Base-by-base conservation (phyloP, 2,797 vertebrate species). In the Clamator glandarius region DNA sequence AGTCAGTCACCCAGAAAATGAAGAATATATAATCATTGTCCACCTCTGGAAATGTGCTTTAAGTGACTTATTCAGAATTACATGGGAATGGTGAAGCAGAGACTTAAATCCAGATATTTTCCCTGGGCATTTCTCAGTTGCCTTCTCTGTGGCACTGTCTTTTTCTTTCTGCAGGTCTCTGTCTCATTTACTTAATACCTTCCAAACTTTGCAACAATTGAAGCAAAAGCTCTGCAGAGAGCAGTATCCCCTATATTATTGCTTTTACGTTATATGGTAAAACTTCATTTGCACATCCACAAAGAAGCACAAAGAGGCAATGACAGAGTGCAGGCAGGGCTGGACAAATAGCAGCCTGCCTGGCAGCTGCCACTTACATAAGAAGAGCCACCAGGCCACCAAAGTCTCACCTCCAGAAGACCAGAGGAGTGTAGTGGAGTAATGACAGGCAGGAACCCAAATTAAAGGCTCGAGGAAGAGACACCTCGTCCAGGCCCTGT, bases 1-100 rank as follows among this genome's bases (percentile, higher is more conserved):
- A 94, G 50, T 87, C 41, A 15, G 61, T 87, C 89, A 92, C 58
- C 50, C 68, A 83, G 91, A 95, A 93, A 96, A 96, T 85, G 51
- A 95, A 91, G 84, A 92, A 61, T 42, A 80, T 16, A 46, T 51
- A 63, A 67, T 89, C 8, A 2, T 26, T 91, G 72, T 67, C 50
- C 84, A 72, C 61, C 46, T 62, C 24, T 84, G 62, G 90, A 90
- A 91, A 91, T 31, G 11, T 64, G 26, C 58, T 70, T 88, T 85
- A 75, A 69, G 15, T 73, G 75, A 24, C 36, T 77, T 84, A 85
- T 29, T 26, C 44, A 87, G 68, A 63, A 82, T 89, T 80, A 76
- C 8, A 59, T 1, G 0, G 55, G 23, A 87, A 84, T 75, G 33
- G 20, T 55, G 81, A 94, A 81, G 70, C 16, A 62, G 51, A 87